Conservation (phyloP, 2,888 invertebrate species). For the Spodoptera picta region DNA sequence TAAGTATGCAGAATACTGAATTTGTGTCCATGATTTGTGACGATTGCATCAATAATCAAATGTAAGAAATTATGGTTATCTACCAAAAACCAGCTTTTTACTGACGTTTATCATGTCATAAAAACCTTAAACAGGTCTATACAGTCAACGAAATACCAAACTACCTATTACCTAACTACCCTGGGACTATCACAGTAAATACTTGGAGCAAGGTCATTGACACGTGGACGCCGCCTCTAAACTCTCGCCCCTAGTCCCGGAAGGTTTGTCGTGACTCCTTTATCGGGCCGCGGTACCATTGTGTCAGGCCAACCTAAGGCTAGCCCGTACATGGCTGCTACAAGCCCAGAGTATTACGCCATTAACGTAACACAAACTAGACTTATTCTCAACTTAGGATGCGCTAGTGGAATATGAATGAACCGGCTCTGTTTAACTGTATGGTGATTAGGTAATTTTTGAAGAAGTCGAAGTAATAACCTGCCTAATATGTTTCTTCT, state of each 20-base stretch:
- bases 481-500: too few species aligned
- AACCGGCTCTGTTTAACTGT: neutral
- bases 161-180: too few species aligned
- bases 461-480: too few species aligned
- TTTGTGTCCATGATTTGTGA: too few species aligned
- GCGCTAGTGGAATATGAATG: slow-evolving; percentile 44
- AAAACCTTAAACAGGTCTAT: too few species aligned
- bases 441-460: too few species aligned
- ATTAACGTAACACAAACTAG: slow-evolving; percentile 50
- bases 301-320: slow-evolving; percentile 62
- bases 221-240: slow-evolving; percentile 47
- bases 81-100: too few species aligned
- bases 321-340: slow-evolving; percentile 54
- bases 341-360: slow-evolving; percentile 50
- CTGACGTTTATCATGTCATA: too few species aligned
- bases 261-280: slow-evolving; percentile 74
- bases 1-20: too few species aligned
- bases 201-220: slow-evolving; percentile 48
- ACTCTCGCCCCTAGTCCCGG: slow-evolving; percentile 64
- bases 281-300: slow-evolving; percentile 63
- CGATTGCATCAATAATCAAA: too few species aligned
- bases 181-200: slow-evolving; percentile 15
- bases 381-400: slow-evolving; percentile 19
- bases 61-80: too few species aligned
- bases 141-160: too few species aligned